These are phyloP conservation scores for Amniataba percoides DNA, from an alignment of 2,797 vertebrate species.

Conservation along the genomic window DNA sequence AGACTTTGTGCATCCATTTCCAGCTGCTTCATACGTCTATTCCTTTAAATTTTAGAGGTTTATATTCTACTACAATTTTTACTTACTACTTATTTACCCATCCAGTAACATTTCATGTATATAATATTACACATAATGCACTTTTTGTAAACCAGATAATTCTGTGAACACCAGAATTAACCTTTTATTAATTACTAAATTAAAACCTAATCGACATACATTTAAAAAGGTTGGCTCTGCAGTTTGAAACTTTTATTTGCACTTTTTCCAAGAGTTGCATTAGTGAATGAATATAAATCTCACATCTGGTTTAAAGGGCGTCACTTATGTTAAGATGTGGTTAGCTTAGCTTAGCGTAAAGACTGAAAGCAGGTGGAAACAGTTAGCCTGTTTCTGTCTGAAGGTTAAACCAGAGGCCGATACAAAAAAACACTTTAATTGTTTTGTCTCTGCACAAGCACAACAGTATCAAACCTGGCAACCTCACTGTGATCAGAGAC, in stretches of 20 bases:
- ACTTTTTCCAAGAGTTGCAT: neutral
- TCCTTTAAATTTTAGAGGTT: too few relatives aligned
- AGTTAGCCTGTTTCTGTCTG: neutral
- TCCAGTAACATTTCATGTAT: neutral
- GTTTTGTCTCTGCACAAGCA: neutral
- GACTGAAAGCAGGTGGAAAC: neutral
- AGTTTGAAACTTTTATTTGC: neutral
- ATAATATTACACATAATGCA: neutral
- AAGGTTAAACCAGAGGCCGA: neutral
- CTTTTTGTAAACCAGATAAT: neutral
- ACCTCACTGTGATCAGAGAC: neutral
- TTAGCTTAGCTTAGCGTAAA: conserved; percentile 6
- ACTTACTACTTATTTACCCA: neutral
- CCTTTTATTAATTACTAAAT: too few relatives aligned
- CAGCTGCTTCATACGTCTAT: too few relatives aligned
- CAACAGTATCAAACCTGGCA: conserved; percentile 11
- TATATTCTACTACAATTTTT: too few relatives aligned
- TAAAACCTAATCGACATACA: too few relatives aligned
- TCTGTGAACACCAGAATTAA: neutral
- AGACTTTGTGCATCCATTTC: too few relatives aligned
- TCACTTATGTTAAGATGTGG: neutral
- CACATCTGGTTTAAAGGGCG: rapidly evolving
- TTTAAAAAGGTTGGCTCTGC: too few relatives aligned
- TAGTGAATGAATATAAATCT: neutral
- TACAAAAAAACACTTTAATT: neutral